These are phyloP conservation scores for Leptosomus discolor DNA, from an alignment of 2,113 vertebrate species.

Conservation along the genomic window DNA sequence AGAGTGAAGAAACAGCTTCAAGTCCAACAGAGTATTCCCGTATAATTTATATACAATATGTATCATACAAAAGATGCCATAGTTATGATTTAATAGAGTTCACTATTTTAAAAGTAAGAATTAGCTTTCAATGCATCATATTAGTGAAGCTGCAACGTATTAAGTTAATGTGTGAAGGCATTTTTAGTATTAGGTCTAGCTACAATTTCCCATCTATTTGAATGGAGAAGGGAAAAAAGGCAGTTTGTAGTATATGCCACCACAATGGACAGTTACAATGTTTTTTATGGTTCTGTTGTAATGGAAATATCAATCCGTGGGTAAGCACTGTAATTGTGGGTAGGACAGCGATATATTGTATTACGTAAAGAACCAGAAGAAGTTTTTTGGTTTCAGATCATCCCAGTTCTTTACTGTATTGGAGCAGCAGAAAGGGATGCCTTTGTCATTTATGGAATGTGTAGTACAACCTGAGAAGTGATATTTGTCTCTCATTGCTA, in stretches of 20 bases:
- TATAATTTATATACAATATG: not conserved
- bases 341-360: not conserved
- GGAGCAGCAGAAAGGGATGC: not conserved
- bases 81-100: not conserved
- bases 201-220: not conserved
- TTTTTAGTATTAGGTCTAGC: not conserved
- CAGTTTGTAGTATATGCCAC: not conserved
- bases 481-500: not conserved
- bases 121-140: not conserved
- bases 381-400: not conserved
- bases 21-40: not conserved
- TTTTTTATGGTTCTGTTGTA: not conserved
- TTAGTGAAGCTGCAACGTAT: not conserved
- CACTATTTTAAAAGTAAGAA: not conserved
- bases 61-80: not conserved
- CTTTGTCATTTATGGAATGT: not conserved
- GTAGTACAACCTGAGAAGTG: not conserved
- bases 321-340: not conserved
- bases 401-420: not conserved
- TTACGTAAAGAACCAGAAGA: not conserved
- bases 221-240: not conserved
- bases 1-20: not conserved
- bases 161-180: not conserved
- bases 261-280: not conserved
- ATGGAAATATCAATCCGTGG: not conserved